Evolutionary conservation across 2,888 invertebrate species (phyloP), one percentile per base, ranked within the genome.

Genomic region (Peribatodes rhomboidaria): DNA sequence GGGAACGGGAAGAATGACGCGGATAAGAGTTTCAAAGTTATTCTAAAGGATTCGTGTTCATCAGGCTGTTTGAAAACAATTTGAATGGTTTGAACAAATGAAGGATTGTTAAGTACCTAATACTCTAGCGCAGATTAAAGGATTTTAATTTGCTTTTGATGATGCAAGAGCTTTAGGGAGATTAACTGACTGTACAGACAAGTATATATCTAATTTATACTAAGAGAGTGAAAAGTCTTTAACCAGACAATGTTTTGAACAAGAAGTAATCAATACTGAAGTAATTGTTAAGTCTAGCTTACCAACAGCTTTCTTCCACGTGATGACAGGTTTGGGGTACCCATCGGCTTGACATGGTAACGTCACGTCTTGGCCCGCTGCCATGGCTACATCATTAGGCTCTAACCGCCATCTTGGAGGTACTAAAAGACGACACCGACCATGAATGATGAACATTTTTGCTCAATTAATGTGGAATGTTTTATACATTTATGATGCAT

Each of bases 261-360:
- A 37, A 37, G n/a, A 37, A 42, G 7, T 14, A 18, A 2, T 11
- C 8, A 8, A 9, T 6, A 22, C 2, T 11, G 3, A 7, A 4
- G 20, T 22, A 11, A 11, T 44, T 2, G 7, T 22, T 6, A 11
- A 35, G 13, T 13, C 20, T 20, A 14, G 74, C 94, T 94, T 94
- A 94, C 98, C 98, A 67, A 96, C 96, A 31, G 98, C 97, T 86
- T 97, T 97, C 75, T 96, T 96, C 98, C 98, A 98, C 10, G 96
- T 97, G 57, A 98, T 96, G 8, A 94, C 94, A 3, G 98, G 98
- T 67, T 96, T 96, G 0, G 98, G 98, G 87, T 98, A 98, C 1
- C 98, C 98, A 66, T 98, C 97, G 0, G 98, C 98, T 87, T 97
- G 97, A 84, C 98, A 98, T 82, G 98, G 96, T 46, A 98, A 90